Base-by-base conservation (phyloP, 2,888 invertebrate genomes). In the Synanthedon formicaeformis region DNA sequence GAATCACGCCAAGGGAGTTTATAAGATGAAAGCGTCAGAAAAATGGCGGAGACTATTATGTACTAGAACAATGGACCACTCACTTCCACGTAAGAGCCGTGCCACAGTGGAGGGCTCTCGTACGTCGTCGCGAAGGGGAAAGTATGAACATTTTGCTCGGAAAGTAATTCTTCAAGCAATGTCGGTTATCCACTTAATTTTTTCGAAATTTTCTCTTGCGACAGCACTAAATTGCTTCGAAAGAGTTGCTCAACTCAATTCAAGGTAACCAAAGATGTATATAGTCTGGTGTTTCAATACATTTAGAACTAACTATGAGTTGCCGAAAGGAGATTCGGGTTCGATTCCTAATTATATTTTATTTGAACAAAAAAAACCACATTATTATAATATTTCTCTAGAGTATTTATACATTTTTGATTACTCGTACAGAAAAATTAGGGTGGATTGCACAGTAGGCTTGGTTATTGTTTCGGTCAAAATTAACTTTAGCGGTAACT, bases 1-100 rank as follows among this genome's bases (percentile, higher is more conserved):
- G 59, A 63, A 65, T 64, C 63, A 67, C 58, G 52, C 14, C 53
- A 66, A 69, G 65, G 60, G 60, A 55, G 62, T 58, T 49, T 56
- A 58, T 56, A 60, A 53, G 51, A 56, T 48, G 51, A 48, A 50
- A 50, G 52, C 53, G 52, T 53, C 34, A 34, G 34, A 14, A 66
- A 68, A 68, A 67, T 65, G 66, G 66, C 65, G 65, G 56, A 56
- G 56, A 59, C 65, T 69, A 69, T 69, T 70, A 69, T 71, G 56
- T 58, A 58, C 60, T 53, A 68, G 73, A 73, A 75, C 73, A 73
- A 74, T 72, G 73, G 62, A 62, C 59, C 63, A 60, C 73, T 72
- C 63, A 60, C 73, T 72, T 53, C 40, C 12, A 41, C 18, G 40
- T 4, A 40, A 52, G 52, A 11, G 16, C 49, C 49, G 10, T 49